Evolutionary conservation across 1,140 invertebrate species (phyloP), one percentile per base, ranked within the genome.

Genomic region (Dreissena rostriformis): DNA sequence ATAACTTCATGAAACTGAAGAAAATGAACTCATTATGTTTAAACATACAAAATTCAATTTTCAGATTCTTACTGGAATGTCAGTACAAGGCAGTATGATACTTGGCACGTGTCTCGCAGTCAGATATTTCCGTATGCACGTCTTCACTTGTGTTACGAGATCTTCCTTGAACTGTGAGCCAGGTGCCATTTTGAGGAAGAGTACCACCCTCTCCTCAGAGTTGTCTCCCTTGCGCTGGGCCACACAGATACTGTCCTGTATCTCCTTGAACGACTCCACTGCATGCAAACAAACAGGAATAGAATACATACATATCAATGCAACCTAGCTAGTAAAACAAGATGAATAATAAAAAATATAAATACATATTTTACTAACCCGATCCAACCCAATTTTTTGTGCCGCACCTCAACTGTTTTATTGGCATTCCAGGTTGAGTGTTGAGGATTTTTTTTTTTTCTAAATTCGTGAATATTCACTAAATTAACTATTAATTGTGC

Each of bases 191-290:
- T 95, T 95, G 6, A 95, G 78, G 86, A 95, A 95, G 26, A 95
- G 89, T 14, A 95, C 83, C 8, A 95, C 95, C 65, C 94, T 88
- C 89, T 95, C 95, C 70, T 95, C 95, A n/a, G 90, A 88, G 39
- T 80, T 86, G 77, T 93, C 93, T 80, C 66, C 73, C 22, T 88
- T 91, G 14, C 90, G 89, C 87, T 95, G 94, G 8, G 94, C 94
- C 11, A 95, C 95, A 89, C 95, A 95, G 29, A 95, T 88, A 83
- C 94, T 95, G 88, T 95, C 95, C 49, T 92, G 90, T 8, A 95
- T 92, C 89, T 94, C 93, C 80, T 93, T 91, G 89, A 95, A 92
- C 24, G 88, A 87, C 76, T 95, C 94, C 68, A 95, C 95, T 94
- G 88, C 0, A 91, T 19, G 57, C 39, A 91, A 73, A 83, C 70